Evolutionary conservation across 30 jellyfish, hydroid and myxozoan species (phyloP).

Genomic region (Pelagia noctiluca): DNA sequence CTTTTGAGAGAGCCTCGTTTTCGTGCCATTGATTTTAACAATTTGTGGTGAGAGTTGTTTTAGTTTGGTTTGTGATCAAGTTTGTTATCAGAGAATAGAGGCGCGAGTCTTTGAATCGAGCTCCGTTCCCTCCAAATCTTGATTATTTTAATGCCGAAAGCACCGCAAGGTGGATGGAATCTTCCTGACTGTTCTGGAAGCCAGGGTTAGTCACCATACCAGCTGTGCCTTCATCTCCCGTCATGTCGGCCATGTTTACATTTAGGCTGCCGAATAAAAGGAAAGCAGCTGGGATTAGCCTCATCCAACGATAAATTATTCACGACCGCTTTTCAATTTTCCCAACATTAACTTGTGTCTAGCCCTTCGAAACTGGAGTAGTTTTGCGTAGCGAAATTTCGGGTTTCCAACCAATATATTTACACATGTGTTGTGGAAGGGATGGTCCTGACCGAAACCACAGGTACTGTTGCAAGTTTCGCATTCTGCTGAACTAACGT

Average conservation of each 20-base stretch:
- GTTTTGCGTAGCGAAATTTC: neutral
- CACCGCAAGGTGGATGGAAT: no score
- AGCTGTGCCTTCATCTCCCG: conserved; percentile 70
- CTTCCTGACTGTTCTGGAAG: conserved; percentile 1
- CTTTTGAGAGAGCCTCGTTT: no score
- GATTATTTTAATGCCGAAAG: no score
- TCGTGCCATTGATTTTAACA: no score
- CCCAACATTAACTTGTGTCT: conserved; percentile 9
- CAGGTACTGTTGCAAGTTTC: no score
- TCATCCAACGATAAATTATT: conserved; percentile 51
- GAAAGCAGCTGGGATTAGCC: conserved; percentile 63
- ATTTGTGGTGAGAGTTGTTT: no score
- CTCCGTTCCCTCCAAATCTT: no score
- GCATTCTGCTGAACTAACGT: no score
- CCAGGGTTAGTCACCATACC: conserved; percentile 29
- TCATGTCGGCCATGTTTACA: conserved; percentile 70
- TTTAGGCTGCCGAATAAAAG: conserved; percentile 65
- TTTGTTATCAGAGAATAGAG: no score
- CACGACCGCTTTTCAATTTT: conserved; percentile 38
- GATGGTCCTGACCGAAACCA: no score
- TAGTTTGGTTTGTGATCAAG: no score
- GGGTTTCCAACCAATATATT: neutral
- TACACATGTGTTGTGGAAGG: neutral
- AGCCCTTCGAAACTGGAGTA: conserved; percentile 29
- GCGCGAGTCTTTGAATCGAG: no score